Evolutionary conservation across 2,113 vertebrate species (phyloP).

Genomic region (Hydrolagus affinis): DNA sequence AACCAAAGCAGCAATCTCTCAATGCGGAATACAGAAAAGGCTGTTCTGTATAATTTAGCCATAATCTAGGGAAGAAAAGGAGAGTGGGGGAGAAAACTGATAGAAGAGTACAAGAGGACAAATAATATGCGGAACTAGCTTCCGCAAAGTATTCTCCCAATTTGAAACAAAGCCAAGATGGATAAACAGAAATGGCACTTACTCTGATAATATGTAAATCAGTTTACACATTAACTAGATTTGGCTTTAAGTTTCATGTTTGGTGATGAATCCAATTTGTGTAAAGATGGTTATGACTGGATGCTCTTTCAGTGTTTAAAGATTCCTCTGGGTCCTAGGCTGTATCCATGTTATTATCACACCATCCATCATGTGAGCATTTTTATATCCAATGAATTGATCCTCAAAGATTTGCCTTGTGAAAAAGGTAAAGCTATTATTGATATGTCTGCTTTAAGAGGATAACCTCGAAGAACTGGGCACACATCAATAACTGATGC

Average conservation of each 20-base stretch:
- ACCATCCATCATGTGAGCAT: constrained; percentile 45
- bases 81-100: not conserved
- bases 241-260: constrained; percentile 48
- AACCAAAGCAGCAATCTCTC: not conserved
- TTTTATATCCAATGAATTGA: constrained; percentile 45
- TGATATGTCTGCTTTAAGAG: not conserved
- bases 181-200: constrained; percentile 34
- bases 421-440: not conserved
- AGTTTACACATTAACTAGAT: constrained; percentile 47
- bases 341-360: constrained; percentile 40
- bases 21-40: constrained; percentile 2
- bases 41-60: not conserved
- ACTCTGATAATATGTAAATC: constrained; percentile 38
- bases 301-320: constrained; percentile 46
- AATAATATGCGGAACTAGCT: not conserved
- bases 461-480: not conserved
- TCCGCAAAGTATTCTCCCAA: not conserved
- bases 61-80: not conserved
- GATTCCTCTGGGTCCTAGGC: constrained; percentile 43
- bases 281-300: constrained; percentile 41
- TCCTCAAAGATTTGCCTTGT: not conserved
- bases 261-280: constrained; percentile 46
- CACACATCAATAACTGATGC: constrained; percentile 7
- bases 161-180: constrained; percentile 3
- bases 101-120: not conserved